phyloP scores from a whole-genome alignment of 2,797 vertebrate species.

The Triplophysa bombifrons region DNA sequence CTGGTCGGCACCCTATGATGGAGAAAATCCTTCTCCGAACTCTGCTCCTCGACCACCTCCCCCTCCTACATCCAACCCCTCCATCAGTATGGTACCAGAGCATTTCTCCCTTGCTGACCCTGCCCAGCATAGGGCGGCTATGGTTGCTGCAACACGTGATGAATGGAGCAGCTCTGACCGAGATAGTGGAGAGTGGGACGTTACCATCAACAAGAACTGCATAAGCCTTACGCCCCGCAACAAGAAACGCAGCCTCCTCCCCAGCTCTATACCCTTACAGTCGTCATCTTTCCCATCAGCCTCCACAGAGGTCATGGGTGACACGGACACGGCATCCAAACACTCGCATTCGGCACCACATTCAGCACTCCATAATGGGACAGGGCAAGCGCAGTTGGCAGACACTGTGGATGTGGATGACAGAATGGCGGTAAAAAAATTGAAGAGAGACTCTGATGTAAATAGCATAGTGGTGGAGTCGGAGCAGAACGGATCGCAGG shows the following conservation, averaged over 20 bases:
- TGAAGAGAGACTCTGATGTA: slow-evolving; percentile 79
- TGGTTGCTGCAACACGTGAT: slow-evolving; percentile 69
- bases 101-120: slow-evolving; percentile 68
- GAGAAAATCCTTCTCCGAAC: slow-evolving; percentile 83
- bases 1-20: slow-evolving; percentile 95
- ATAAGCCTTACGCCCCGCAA: slow-evolving; percentile 85
- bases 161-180: slow-evolving; percentile 79
- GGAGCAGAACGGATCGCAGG: slow-evolving; percentile 68
- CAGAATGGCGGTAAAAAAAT: slow-evolving; percentile 85
- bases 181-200: slow-evolving; percentile 83
- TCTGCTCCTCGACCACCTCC: slow-evolving; percentile 64
- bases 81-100: slow-evolving; percentile 70
- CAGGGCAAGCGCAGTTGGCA: slow-evolving; percentile 59
- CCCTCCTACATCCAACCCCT: slow-evolving; percentile 67
- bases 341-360: slow-evolving; percentile 65
- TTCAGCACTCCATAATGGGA: slow-evolving; percentile 77
- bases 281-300: slow-evolving; percentile 48
- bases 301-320: slow-evolving; percentile 19
- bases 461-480: slow-evolving; percentile 65
- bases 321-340: slow-evolving; percentile 42
- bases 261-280: slow-evolving; percentile 66
- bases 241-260: slow-evolving; percentile 88
- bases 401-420: slow-evolving; percentile 72
- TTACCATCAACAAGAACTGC: slow-evolving; percentile 78
- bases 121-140: slow-evolving; percentile 71